Evolutionary conservation across 1,140 invertebrate genomes (phyloP), one percentile per base, ranked within the genome.

Genomic region (Acromyrmex echinatior): DNA sequence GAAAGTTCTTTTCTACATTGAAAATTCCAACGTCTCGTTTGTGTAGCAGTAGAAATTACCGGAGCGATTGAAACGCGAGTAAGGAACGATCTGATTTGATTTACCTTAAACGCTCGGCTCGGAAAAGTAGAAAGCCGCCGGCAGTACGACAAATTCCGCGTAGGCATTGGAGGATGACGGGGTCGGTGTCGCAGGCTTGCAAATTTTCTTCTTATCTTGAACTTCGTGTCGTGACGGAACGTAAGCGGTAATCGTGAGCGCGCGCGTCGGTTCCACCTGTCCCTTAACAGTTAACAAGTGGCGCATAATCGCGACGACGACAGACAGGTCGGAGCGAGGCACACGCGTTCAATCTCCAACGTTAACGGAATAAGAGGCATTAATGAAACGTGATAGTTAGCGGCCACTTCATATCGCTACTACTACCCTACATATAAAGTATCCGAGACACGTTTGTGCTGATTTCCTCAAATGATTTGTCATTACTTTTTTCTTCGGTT

Each of bases 121-220:
- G 80, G 80, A 84, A 84, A 84, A 76, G 70, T 84, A 84, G 80
- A 84, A 84, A 84, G 80, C 80, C 80, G 70, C 45, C 39, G 80
- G 80, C 80, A n/a, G 6, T 68, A 56, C 78, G 80, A 84, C 80
- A 84, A 84, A 84, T 84, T 84, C 80, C 80, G 39, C 56, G 56
- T 56, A 70, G 25, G 70, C 80, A 76, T 51, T 49, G 56, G 70
- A 84, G 80, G 80, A 84, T 84, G 80, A 84, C 80, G 80, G 39
- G 70, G 28, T 70, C 65, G 80, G 45, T 62, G 56, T 84, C 80
- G 80, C 80, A 74, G 80, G 39, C 39, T 84, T 84, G 80, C 80
- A 84, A 84, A 84, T 84, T 84, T 84, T 74, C 68, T 82, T 74
- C 80, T 84, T 84, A 84, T 84, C 80, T 68, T 68, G 78, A 80